Evolutionary conservation across 1,140 invertebrate species (phyloP).

Genomic region (Archivesica marissinica): DNA sequence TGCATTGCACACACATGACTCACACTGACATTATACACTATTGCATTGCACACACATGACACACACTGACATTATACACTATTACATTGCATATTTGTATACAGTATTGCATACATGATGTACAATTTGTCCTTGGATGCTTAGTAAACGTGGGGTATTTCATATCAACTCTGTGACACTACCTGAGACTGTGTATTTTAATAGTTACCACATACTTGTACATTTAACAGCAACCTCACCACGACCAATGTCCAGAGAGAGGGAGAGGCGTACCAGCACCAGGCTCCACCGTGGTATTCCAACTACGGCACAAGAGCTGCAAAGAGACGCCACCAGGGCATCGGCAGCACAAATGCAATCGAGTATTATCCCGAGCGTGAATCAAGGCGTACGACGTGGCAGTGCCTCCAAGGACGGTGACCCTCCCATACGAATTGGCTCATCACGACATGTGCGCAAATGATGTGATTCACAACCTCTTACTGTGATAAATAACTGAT

Average conservation of each 20-base stretch:
- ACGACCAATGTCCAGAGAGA: conserved; percentile 80
- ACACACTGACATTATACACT: no score
- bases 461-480: conserved; percentile 53
- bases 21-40: no score
- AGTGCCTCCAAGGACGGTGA: conserved; percentile 81
- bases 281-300: conserved; percentile 81
- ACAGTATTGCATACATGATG: no score
- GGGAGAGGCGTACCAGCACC: conserved; percentile 80
- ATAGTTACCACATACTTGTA: no score
- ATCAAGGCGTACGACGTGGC: conserved; percentile 77
- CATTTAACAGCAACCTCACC: conserved; percentile 79
- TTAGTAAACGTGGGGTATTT: no score
- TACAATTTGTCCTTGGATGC: no score
- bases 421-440: conserved; percentile 74
- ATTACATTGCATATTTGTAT: no score
- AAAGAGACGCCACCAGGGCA: conserved; percentile 74
- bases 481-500: conserved; percentile 51
- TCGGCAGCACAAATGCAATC: conserved; percentile 76
- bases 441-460: conserved; percentile 79
- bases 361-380: conserved; percentile 69
- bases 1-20: no score
- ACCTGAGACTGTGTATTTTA: no score
- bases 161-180: no score
- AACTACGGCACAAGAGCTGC: conserved; percentile 67
- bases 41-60: no score